Evolutionary conservation across 1,140 invertebrate genomes (phyloP), one percentile per base, ranked within the genome.

Genomic region (Phymastichus coffea): DNA sequence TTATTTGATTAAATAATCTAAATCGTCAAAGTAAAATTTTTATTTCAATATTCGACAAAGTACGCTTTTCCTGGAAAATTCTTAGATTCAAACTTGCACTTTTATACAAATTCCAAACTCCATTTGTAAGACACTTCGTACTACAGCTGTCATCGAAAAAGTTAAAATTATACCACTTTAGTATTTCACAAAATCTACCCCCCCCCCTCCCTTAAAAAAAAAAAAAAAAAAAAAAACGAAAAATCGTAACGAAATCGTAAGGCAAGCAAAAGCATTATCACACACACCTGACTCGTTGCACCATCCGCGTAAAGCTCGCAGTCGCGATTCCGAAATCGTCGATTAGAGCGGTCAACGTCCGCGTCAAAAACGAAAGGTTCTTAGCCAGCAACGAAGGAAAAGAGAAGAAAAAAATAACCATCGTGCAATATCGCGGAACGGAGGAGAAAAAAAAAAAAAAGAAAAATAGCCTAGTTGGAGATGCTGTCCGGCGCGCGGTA

Each of bases 311-410:
- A 0, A 4, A n/a, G n/a, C n/a, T n/a, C n/a, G n/a, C n/a, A n/a
- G n/a, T n/a, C n/a, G n/a, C n/a, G n/a, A 37, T 30, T 40, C 48
- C 14, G 55, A 38, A 57, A 57, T 57, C 35, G 33, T 57, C 26
- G 14, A 14, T 10, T n/a, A n/a, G 10, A 20, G 41, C 37, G 47
- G 56, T 57, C 46, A 57, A 57, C 38, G 56, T 49, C 47, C 51
- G n/a, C 46, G 55, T 57, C 28, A 51, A 51, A 57, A 57, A 57
- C 44, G 46, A 57, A 49, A 57, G 46, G 56, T 41, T 49, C 25
- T 6, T 15, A 14, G 6, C 6, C 41, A 49, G 25, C 8, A 40
- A 46, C 25, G n/a, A 20, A 20, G 38, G n/a, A 56, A 57, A 57
- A 57, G 48, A 57, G 23, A 12, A 49, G 17, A 38, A 53, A 53